Percentiles rank a stretch among this genome's conserved stretches.
phyloP scores from a whole-genome alignment of 2,113 vertebrate genomes.

The Pheucticus melanocephalus region DNA sequence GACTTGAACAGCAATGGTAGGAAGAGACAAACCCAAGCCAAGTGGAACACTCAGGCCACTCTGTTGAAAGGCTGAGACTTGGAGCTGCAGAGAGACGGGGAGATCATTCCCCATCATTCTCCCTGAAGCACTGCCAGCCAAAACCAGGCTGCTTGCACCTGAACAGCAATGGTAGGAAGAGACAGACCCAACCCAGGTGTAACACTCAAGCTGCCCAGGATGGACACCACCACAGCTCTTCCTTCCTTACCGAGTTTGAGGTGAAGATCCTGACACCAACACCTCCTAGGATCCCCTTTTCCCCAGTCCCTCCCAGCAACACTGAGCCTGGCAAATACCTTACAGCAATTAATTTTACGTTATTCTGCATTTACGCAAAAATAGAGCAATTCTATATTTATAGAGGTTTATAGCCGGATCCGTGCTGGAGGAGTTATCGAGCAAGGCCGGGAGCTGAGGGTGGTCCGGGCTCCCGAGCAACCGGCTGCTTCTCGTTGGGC shows the following conservation, averaged over 20 bases:
- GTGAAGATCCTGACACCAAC: background rate
- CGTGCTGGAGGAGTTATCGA: constrained; percentile 51
- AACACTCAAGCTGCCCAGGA: background rate
- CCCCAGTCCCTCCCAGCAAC: constrained; percentile 8
- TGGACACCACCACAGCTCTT: background rate
- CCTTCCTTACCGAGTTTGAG: background rate
- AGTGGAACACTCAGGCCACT: too few relatives aligned
- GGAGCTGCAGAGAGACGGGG: background rate
- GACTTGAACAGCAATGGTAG: too few relatives aligned
- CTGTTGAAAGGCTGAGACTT: background rate
- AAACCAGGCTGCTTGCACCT: background rate
- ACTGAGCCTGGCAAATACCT: constrained; percentile 50
- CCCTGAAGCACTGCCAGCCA: background rate
- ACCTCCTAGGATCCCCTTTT: background rate
- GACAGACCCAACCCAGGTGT: background rate
- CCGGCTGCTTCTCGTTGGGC: constrained; percentile 30
- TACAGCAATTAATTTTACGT: constrained; percentile 66
- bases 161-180: background rate
- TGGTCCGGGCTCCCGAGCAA: constrained; percentile 9
- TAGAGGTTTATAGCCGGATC: constrained; percentile 73
- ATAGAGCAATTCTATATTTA: constrained; percentile 74
- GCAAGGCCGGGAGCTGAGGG: constrained; percentile 50
- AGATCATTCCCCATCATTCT: background rate
- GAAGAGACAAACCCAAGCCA: too few relatives aligned
- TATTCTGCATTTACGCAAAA: constrained; percentile 77